Base-by-base conservation (phyloP, 1,140 invertebrate genomes). In the Pseudomyrmex sp. region DNA sequence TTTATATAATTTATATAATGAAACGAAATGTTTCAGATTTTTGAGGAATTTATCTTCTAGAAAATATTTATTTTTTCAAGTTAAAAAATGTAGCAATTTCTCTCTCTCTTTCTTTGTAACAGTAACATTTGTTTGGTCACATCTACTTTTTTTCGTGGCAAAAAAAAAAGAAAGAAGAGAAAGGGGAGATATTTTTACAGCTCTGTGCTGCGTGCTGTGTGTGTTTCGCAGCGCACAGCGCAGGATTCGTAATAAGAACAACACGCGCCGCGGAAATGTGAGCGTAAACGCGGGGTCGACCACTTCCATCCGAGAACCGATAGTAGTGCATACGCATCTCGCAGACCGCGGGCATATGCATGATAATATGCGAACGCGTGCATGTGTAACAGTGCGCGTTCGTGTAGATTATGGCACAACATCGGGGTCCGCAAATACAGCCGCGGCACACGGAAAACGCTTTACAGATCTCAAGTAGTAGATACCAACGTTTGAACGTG, bases 261-360 rank as follows among this genome's bases (percentile, higher is more conserved):
- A 77, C 10, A 35, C 50, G 23, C 23, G 13, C 35, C 23, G 13
- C 50, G 20, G 52, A 77, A 77, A 69, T 77, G 63, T 63, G 52
- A 58, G 13, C 75, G 35, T 77, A 77, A 77, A 77, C 13, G 50
- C 50, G 18, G 10, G 18, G 10, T 48, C 44, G 20, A 63, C 18
- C 62, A 52, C 12, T 26, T 44, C 12, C 59, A 13, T 74, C 48
- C 18, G 9, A 20, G 58, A 73, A 73, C 20, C 72, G 44, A 26
- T 75, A 75, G 44, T 75, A 75, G 44, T 23, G 75, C 35, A 35
- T 56, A 77, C 75, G 50, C 75, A 68, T 77, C 50, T 68, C 35
- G 15, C n/a, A 44, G 26, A 56, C 26, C 62, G n/a, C 58, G 48
- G 50, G 13, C 13, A 9, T 54, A 68, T 56, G 13, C 18, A 56